These are phyloP conservation scores for Lichenostomus cassidix DNA, from an alignment of 2,113 vertebrate species.

Conservation along the genomic window DNA sequence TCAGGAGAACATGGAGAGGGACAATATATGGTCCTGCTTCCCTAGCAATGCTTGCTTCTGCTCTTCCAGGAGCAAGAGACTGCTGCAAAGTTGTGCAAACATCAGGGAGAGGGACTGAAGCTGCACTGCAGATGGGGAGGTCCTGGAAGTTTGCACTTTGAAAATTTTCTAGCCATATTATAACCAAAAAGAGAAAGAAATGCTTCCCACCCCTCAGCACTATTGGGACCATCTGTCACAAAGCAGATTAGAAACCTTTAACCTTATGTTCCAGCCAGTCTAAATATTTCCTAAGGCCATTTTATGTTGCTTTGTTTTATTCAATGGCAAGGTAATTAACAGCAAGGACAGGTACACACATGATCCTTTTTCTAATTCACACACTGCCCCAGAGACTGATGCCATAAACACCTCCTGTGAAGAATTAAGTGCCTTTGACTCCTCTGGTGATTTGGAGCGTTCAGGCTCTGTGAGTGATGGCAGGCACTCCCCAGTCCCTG, in stretches of 20 bases:
- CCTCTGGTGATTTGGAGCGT: neutral
- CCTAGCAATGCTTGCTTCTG: neutral
- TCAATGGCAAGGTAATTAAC: conserved; percentile 21
- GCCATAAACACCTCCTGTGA: neutral
- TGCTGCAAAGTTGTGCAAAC: neutral
- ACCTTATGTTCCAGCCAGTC: conserved; percentile 22
- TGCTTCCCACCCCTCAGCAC: neutral
- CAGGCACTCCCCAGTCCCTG: neutral
- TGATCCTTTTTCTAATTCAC: neutral
- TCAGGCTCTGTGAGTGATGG: neutral
- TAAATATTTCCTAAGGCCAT: conserved; percentile 29
- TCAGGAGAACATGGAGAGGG: neutral
- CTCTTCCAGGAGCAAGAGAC: neutral
- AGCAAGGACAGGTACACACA: conserved; percentile 25
- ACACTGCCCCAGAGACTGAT: neutral
- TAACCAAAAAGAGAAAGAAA: neutral
- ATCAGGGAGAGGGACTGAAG: neutral
- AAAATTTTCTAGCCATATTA: neutral
- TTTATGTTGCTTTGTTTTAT: neutral
- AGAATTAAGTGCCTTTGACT: neutral
- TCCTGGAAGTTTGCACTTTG: neutral
- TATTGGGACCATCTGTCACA: neutral
- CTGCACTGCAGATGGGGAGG: neutral
- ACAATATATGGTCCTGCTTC: neutral
- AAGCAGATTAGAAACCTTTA: conserved; percentile 15